Base-by-base conservation (phyloP, 2,888 invertebrate species). In the Hyposoter didymator region DNA sequence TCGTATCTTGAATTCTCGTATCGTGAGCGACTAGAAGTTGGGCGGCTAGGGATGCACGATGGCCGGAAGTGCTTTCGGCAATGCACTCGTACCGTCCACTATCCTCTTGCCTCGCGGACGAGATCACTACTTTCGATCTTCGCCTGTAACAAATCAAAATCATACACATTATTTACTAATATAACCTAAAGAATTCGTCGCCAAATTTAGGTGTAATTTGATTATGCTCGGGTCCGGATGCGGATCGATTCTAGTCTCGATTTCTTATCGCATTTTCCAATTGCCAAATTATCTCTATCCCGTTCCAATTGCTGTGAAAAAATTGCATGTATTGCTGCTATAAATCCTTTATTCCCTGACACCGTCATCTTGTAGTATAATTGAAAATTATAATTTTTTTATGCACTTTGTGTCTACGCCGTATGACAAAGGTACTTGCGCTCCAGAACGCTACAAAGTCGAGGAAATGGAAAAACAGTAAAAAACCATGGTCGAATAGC, bases 121-220 rank as follows among this genome's bases (percentile, higher is more conserved):
- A 95, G 95, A 98, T 97, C 94, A 96, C 96, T 94, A 98, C 95
- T 94, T 97, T 97, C 95, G 97, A 97, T 95, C 97, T 96, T 95
- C 96, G 96, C 95, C 97, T 98, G 95, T 64, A 94, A 95, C 82
- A 78, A 66, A 84, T 45, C 78, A 69, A 75, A 17, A 22, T 22
- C 64, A 52, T 19, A 64, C 28, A 69, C 17, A 67, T 62, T 62
- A 28, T 28, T 17, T 35, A 39, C 62, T 17, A 66, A 52, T 19
- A 6, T 28, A 59, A 5, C 1, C 28, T 32, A 43, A 43, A 28
- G 1, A 22, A 19, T 7, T 12, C 10, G n/a, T 35, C 17, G 17
- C 5, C n/a, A 19, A 52, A 19, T 28, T 28, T 28, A 28, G 28
- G 28, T 28, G 2, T 28, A 28, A 28, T 28, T 28, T 28, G 28